Evolutionary conservation across 1,140 invertebrate species (phyloP).

Genomic region (Drepana arcuata): DNA sequence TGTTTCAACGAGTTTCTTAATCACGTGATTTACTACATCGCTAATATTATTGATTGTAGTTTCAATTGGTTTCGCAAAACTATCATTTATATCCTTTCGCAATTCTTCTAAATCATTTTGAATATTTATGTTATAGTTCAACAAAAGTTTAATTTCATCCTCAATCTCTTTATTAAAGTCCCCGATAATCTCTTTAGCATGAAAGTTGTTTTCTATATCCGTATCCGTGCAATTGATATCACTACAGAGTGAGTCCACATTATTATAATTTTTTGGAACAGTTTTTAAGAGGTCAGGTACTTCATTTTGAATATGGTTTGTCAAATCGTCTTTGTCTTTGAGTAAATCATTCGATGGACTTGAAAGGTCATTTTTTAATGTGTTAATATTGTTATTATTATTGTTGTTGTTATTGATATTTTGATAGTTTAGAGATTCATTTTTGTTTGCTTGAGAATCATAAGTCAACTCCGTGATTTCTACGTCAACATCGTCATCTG

Average conservation of each 20-base stretch:
- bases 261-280: conserved; percentile 44
- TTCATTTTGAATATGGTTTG: conserved; percentile 29
- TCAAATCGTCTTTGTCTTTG: conserved; percentile 14
- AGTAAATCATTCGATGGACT: conserved; percentile 10
- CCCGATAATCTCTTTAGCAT: conserved; percentile 66
- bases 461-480: conserved; percentile 35
- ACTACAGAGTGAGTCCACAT: conserved; percentile 22
- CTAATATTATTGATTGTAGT: conserved; percentile 67
- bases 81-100: conserved; percentile 65
- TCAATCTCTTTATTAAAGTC: conserved; percentile 73
- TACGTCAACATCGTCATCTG: conserved; percentile 54
- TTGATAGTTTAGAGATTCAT: conserved; percentile 11
- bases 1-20: conserved; percentile 58
- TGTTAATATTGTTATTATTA: conserved; percentile 19
- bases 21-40: conserved; percentile 67
- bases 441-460: conserved; percentile 24
- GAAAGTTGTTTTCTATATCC: conserved; percentile 63
- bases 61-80: conserved; percentile 62
- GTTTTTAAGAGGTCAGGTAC: conserved; percentile 59
- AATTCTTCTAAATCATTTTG: conserved; percentile 65
- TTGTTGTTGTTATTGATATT: conserved; percentile 36
- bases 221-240: conserved; percentile 42
- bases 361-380: conserved; percentile 9
- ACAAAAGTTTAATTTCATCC: conserved; percentile 65
- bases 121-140: conserved; percentile 64